Evolutionary conservation across 1,140 invertebrate species (phyloP).

Genomic region (Lithobius niger): DNA sequence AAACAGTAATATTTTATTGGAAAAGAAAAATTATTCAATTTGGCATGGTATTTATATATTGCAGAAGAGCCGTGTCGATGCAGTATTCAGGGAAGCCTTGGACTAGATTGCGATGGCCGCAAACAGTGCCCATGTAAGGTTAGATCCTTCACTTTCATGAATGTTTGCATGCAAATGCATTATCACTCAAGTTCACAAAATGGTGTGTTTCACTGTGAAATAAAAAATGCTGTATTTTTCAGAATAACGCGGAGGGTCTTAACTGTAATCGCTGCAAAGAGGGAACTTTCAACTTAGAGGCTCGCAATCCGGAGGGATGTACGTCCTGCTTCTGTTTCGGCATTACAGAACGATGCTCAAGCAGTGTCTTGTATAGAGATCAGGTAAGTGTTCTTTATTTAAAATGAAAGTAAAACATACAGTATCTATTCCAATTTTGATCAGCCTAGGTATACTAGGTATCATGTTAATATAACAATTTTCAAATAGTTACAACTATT

Average conservation of each 20-base stretch:
- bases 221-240: conserved; percentile 15
- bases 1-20: too few species aligned
- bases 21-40: too few species aligned
- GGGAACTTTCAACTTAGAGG: conserved; percentile 68
- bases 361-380: conserved; percentile 44
- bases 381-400: conserved; percentile 35
- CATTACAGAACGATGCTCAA: conserved; percentile 55
- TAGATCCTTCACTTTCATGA: too few species aligned
- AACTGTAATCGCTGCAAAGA: conserved; percentile 63
- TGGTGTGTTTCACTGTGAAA: too few species aligned
- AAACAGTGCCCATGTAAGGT: conserved; percentile 51
- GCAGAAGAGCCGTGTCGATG: conserved; percentile 37
- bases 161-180: too few species aligned
- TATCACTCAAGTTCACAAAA: too few species aligned
- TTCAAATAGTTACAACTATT: too few species aligned
- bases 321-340: conserved; percentile 85
- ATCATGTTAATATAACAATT: too few species aligned
- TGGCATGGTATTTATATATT: too few species aligned
- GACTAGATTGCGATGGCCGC: conserved; percentile 34
- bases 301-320: conserved; percentile 64
- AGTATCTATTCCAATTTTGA: too few species aligned
- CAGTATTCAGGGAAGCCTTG: conserved; percentile 43
- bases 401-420: not conserved
- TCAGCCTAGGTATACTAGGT: too few species aligned
- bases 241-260: conserved; percentile 60